Percentiles rank a stretch among this genome's conserved stretches.
Conservation (phyloP, 2,797 vertebrate species). For the Epinephelus malabaricus region DNA sequence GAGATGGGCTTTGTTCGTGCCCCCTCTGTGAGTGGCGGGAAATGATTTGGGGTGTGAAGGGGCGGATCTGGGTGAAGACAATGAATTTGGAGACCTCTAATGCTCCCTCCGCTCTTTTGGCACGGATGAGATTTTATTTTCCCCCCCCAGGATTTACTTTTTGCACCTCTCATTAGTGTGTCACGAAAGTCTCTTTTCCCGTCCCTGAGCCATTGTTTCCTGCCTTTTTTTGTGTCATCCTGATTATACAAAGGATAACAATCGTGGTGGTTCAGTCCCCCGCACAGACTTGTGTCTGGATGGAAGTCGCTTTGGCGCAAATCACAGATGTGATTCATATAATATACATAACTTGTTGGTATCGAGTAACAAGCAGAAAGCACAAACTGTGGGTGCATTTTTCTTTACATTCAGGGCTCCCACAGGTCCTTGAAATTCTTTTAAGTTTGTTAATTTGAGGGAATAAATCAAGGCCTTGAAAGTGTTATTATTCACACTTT, state of each 20-base stretch:
- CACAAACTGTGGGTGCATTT: not conserved
- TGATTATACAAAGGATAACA: constrained; percentile 8
- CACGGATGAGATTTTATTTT: not conserved
- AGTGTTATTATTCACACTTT: too few species aligned
- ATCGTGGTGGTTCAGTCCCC: not conserved
- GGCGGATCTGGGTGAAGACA: constrained; percentile 24
- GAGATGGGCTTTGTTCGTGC: constrained; percentile 48
- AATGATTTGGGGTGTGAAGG: constrained; percentile 30
- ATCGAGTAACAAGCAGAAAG: not conserved
- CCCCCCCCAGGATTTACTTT: not conserved
- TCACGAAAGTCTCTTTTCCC: constrained; percentile 10
- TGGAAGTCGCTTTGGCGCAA: not conserved
- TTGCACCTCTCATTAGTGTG: not conserved
- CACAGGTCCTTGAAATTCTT: too few species aligned
- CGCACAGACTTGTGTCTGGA: not conserved
- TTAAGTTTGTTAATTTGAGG: too few species aligned
- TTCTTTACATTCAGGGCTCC: not conserved
- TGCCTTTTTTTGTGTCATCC: constrained; percentile 17
- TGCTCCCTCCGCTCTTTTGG: constrained; percentile 1
- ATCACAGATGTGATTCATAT: constrained; percentile 1
- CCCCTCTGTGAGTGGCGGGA: constrained; percentile 45
- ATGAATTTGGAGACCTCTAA: constrained; percentile 33
- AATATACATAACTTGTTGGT: not conserved
- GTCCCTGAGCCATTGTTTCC: constrained; percentile 16
- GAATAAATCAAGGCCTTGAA: too few species aligned